phyloP scores from a whole-genome alignment of 2,113 vertebrate species.

The Ammospiza caudacuta region DNA sequence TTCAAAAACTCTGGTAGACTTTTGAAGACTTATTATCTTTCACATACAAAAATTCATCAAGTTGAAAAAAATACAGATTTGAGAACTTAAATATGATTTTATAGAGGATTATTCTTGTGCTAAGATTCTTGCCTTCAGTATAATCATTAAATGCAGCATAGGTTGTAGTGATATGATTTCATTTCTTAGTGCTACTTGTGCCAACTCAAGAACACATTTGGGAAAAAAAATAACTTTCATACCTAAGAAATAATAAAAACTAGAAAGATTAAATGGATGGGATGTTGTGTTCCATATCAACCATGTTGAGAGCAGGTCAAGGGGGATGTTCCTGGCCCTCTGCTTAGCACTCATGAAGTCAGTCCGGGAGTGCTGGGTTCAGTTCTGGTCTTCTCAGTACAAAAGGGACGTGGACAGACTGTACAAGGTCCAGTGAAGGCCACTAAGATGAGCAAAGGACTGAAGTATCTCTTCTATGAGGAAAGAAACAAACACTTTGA shows the following conservation, averaged over 20 bases:
- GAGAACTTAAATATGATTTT: background rate
- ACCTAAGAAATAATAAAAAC: background rate
- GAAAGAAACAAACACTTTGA: background rate
- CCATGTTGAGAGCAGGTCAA: fast-evolving
- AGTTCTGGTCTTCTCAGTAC: background rate
- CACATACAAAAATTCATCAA: background rate
- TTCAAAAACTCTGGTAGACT: background rate
- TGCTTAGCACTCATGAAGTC: background rate
- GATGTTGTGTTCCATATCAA: background rate
- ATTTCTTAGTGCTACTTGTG: background rate
- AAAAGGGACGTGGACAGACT: background rate
- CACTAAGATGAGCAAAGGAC: background rate
- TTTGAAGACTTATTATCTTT: background rate
- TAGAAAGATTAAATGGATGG: background rate
- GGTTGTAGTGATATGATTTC: background rate
- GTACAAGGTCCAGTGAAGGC: background rate
- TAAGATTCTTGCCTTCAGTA: background rate
- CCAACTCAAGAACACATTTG: background rate
- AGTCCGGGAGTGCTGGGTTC: background rate
- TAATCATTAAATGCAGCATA: background rate
- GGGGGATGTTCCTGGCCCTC: background rate
- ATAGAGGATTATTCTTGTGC: background rate
- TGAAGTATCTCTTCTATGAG: background rate
- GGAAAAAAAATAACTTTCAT: background rate
- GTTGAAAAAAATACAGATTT: background rate